These are phyloP conservation scores for Rhamphomyia laevipes DNA, from an alignment of 2,888 invertebrate genomes.

Conservation along the genomic window DNA sequence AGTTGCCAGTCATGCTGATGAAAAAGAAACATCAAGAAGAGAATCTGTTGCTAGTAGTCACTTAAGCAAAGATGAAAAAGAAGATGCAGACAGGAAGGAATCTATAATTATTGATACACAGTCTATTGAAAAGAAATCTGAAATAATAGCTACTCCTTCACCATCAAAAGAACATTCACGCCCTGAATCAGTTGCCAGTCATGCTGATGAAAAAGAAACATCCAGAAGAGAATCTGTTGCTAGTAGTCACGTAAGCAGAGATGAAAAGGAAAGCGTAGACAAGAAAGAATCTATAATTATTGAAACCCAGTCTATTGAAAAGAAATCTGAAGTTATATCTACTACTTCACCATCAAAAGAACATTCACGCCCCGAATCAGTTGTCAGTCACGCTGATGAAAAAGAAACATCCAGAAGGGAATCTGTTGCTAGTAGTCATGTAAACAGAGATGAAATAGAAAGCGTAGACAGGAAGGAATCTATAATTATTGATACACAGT, in stretches of 20 bases:
- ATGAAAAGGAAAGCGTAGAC: constrained; percentile 5
- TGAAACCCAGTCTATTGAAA: no score
- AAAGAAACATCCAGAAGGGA: constrained; percentile 13
- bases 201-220: constrained; percentile 11
- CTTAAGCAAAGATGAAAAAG: no score
- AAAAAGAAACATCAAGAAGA: constrained; percentile 7
- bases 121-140: no score
- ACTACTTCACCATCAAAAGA: constrained; percentile 11
- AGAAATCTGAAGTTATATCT: no score
- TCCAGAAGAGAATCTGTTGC: constrained; percentile 11
- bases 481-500: constrained; percentile 5
- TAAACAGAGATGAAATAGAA: constrained; percentile 10
- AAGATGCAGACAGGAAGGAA: no score
- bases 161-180: no score
- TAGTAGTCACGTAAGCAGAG: constrained; percentile 11
- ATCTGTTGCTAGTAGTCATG: constrained; percentile 12
- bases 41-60: no score
- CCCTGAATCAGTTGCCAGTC: constrained; percentile 12
- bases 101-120: no score
- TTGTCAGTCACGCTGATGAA: constrained; percentile 15
- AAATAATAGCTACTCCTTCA: no score
- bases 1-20: constrained; percentile 11
- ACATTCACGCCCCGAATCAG: constrained; percentile 13
- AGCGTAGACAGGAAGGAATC: constrained; percentile 14
- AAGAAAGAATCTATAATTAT: no score